Percentiles rank a stretch among this genome's conserved stretches.
Evolutionary conservation across 2,113 vertebrate species (phyloP).

Genomic region (Arothron firmamentum): DNA sequence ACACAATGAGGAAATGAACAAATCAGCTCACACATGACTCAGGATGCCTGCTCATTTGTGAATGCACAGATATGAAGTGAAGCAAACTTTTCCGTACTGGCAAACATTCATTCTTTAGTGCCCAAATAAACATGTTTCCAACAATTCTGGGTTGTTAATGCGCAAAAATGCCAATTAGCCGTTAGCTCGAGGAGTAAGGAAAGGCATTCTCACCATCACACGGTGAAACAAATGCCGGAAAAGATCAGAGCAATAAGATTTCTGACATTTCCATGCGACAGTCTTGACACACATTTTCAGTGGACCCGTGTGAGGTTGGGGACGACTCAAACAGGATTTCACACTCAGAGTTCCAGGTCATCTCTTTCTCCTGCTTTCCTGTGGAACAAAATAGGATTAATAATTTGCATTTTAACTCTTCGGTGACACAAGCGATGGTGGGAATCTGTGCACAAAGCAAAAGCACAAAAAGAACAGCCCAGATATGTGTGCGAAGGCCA

Average conservation of each 20-base stretch:
- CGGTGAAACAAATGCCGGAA: neutral
- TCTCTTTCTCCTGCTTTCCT: constrained; percentile 5
- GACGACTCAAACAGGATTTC: constrained; percentile 62
- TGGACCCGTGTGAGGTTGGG: constrained; percentile 48
- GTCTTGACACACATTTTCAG: constrained; percentile 22
- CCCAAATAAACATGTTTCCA: neutral
- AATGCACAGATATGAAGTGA: neutral
- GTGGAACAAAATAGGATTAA: constrained; percentile 63
- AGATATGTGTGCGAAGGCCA: constrained; percentile 24
- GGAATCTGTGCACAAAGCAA: constrained; percentile 8
- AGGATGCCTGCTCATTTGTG: neutral
- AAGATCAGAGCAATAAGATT: constrained; percentile 1
- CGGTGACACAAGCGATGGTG: constrained; percentile 24
- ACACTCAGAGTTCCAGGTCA: constrained; percentile 48
- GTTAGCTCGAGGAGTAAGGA: constrained; percentile 23
- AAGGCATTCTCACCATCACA: constrained; percentile 11
- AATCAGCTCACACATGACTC: neutral
- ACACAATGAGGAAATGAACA: neutral
- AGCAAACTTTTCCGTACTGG: neutral
- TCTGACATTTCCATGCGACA: constrained; percentile 35
- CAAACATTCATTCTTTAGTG: neutral
- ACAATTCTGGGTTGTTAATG: constrained; percentile 3
- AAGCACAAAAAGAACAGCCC: neutral
- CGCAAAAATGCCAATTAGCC: constrained; percentile 19
- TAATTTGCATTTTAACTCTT: constrained; percentile 70